These are phyloP conservation scores for Uloborus plumipes DNA, from an alignment of 2,888 invertebrate genomes.

Conservation along the genomic window DNA sequence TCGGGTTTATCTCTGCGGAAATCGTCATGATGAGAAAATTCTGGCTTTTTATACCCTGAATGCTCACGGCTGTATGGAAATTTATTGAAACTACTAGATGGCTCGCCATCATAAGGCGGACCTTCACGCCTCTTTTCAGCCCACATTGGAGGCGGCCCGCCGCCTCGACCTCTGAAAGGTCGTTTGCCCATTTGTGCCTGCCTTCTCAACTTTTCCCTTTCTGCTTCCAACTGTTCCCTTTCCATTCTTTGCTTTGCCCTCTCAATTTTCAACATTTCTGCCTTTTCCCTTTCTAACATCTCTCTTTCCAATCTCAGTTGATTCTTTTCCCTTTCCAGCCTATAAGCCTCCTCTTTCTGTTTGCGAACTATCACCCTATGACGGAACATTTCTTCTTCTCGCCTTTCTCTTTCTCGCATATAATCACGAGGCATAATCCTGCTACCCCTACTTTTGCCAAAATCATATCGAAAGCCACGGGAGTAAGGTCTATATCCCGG, in stretches of 20 bases:
- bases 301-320: constrained; percentile 70
- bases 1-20: constrained; percentile 50
- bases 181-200: constrained; percentile 45
- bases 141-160: constrained; percentile 45
- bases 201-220: constrained; percentile 43
- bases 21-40: constrained; percentile 37
- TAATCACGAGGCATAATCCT: constrained; percentile 30
- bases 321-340: constrained; percentile 77
- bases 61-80: constrained; percentile 43
- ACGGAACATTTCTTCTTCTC: constrained; percentile 83
- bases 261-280: constrained; percentile 86
- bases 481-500: constrained; percentile 32
- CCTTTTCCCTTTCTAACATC: constrained; percentile 76
- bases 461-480: constrained; percentile 30
- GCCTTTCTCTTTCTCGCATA: constrained; percentile 71
- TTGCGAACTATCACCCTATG: constrained; percentile 85
- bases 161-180: constrained; percentile 46
- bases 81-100: constrained; percentile 31
- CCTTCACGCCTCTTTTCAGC: constrained; percentile 43
- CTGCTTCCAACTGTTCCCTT: constrained; percentile 71
- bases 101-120: constrained; percentile 7
- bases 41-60: constrained; percentile 41
- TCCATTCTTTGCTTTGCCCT: constrained; percentile 76
- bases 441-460: constrained; percentile 8
- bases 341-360: constrained; percentile 86